Base-by-base conservation (phyloP, 2,888 invertebrate genomes). In the Coelinius sp. region DNA sequence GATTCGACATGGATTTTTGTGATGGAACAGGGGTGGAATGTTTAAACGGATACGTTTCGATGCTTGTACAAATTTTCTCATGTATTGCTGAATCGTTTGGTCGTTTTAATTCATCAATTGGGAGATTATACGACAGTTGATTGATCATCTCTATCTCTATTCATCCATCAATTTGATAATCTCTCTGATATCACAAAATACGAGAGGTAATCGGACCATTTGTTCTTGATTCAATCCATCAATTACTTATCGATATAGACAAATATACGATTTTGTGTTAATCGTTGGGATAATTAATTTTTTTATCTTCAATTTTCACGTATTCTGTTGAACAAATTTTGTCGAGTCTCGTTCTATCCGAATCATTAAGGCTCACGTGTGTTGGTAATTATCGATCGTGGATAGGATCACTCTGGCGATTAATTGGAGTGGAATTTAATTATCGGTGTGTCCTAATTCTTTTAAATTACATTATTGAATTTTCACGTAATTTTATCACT, bases 341-440 rank as follows among this genome's bases (percentile, higher is more conserved):
- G 31, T 20, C 59, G 59, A 59, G 27, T 8, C 22, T 52, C 22
- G 35, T 22, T 35, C 49, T 22, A 76, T 73, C 75, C 71, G 70
- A 75, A 76, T 76, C 71, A 75, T 75, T 72, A 73, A 73, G 59
- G 63, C 62, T 53, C 63, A 70, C 24, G 12, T 41, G 63, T 63
- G 62, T 70, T 67, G 67, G 49, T 78, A 74, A 77, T 79, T 79
- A 78, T 77, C 73, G 73, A 76, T 76, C 75, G 77, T 65, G 53
- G 71, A 59, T 67, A 65, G 63, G 73, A 63, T 70, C 72, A 65
- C 68, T 41, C 70, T 66, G 73, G 73, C 76, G 77, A 76, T 80
- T 80, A 77, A 81, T 79, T 79, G 77, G 76, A 77, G 77, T 74
- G 72, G 77, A 79, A 79, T 79, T 81, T 79, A 81, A 81, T 81